Base-by-base conservation (phyloP, 2,113 vertebrate genomes). In the Triplophysa siluroides region DNA sequence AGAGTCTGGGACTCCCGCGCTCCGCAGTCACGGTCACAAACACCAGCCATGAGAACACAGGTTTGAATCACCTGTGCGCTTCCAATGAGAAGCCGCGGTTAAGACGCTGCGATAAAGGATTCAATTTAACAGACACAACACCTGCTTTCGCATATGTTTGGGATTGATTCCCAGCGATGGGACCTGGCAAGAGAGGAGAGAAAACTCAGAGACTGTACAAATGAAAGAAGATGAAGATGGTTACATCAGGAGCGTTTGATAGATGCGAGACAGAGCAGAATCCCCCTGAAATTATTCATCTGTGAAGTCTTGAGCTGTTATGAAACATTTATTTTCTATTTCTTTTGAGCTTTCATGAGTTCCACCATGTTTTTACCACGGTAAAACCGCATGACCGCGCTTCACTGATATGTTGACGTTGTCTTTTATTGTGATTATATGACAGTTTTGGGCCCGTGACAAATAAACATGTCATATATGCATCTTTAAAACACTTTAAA, bases 141-240 rank as follows among this genome's bases (percentile, higher is more conserved):
- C 91, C 90, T 91, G 91, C 87, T 86, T 86, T 54, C 88, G 80
- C 82, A 91, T 90, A 90, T 92, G 90, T 89, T 91, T 76, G 84
- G 61, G 90, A 89, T 89, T 90, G 88, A 63, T 73, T 82, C 79
- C 83, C 47, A 33, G 74, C 66, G 86, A 87, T 86, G 73, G 86
- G 73, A 79, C 83, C 86, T 87, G 88, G 81, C 68, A 80, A 38
- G 60, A 72, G 26, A 82, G 50, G 56, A 79, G 12, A 47, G 50
- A 24, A 58, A 76, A 68, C n/a, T 11, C 33, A 8, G 16, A 83
- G 70, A 45, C 26, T 66, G 67, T 58, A 52, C 61, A 45, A 76
- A 65, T 58, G 52, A 72, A 43, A 70, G 74, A 29, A 11, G 45
- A 56, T 47, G 67, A 33, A 67, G 24, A 75, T 64, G 38, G 43